Evolutionary conservation across 2,888 invertebrate genomes (phyloP), one percentile per base, ranked within the genome.

Genomic region (Emesis russula): DNA sequence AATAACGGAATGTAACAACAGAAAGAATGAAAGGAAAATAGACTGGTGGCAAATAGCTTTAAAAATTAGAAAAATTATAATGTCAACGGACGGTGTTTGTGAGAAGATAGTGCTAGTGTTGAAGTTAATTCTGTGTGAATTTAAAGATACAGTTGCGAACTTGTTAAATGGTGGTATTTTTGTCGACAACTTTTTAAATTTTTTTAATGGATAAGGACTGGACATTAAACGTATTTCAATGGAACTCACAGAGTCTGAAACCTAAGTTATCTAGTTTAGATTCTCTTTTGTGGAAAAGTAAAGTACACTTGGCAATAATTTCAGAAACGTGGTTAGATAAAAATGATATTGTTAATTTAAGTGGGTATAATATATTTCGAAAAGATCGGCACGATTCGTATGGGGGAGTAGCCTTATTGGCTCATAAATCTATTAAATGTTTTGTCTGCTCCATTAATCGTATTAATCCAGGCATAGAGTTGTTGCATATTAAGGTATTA

Each of bases 271-370:
- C 33, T 13, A 15, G 38, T 73, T 58, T 80, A n/a, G 70, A 58
- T 5, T 36, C 15, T 9, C 3, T 80, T 38, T 66, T 85, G 41
- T 36, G 11, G 5, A 71, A 70, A 48, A 79, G 86, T 80, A 86
- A 85, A 33, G 84, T 87, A 31, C 87, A 88, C 70, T 76, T 88
- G 7, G 83, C 81, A 9, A 44, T 88, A 6, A 1, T 91, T 1
- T 77, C 70, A 77, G 90, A 92, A 73, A 91, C 91, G 0, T 92
- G 92, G 88, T 77, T 92, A 25, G 81, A 84, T 9, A 58, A 79
- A 1, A 81, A 87, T 1, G 48, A 2, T 18, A 0, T 11, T 36
- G 0, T 86, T 3, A 63, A 78, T n/a, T 9, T 91, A 7, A 83
- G 31, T 18, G 81, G 66, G 1, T 91, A 88, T 25, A 86, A 82